Base-by-base conservation (phyloP, 2,888 invertebrate species). In the Spilarctia lutea region DNA sequence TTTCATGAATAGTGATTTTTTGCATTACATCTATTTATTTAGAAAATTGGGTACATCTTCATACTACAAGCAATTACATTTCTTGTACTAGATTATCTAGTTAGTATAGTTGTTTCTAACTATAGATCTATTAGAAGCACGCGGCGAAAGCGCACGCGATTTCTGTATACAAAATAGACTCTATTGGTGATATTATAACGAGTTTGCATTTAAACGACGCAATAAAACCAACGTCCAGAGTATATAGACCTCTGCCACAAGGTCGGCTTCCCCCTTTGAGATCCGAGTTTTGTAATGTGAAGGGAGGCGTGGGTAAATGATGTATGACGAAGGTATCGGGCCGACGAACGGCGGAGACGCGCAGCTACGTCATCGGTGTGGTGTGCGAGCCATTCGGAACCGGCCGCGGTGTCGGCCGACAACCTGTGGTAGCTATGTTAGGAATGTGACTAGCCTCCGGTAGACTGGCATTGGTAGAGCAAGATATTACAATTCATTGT, bases 401-500 rank as follows among this genome's bases (percentile, higher is more conserved):
- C 93, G 93, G 94, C 93, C 91, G 87, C 88, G 80, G 77, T 85
- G 87, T 85, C 90, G 92, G 93, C 93, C 94, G 94, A 93, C 93
- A 94, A 94, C 94, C 94, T 92, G 91, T 87, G 91, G 88, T 90
- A 91, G 91, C 84, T 91, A 95, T 94, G 94, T 90, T 88, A 86
- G 93, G 94, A 94, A 95, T 95, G 95, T 91, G 92, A 92, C 90
- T 92, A 92, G 91, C 89, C 88, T 90, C 88, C 92, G 89, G 89
- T 89, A 90, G 87, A 90, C 90, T 88, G 89, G 91, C 92, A 94
- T 94, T 63, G 92, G 94, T 94, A 93, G 93, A 93, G 90, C 91
- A 90, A 91, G 86, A 88, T 89, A 90, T 84, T 85, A 85, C 83
- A 85, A 86, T 83, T 84, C 80, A 87, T 87, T 87, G 86, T 89